Conservation (phyloP, 2,888 invertebrate species). For the Lamproptera curius region DNA sequence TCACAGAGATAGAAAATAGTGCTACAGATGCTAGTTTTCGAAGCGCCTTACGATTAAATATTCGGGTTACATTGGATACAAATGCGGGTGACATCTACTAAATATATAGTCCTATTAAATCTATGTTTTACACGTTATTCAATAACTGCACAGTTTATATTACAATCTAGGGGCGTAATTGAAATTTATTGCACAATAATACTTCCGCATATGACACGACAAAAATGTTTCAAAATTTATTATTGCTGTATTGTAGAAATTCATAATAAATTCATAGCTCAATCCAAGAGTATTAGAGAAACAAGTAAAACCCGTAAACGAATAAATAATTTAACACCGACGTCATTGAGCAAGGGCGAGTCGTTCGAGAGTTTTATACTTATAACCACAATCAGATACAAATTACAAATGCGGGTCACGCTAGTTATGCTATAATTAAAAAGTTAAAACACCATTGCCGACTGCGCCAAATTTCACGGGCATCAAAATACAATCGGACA, state of each 20-base stretch:
- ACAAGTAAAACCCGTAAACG: neutral
- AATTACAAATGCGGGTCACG: slow-evolving; percentile 1
- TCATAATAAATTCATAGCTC: no score
- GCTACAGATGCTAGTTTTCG: slow-evolving; percentile 8
- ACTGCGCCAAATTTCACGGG: no score
- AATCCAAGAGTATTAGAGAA: no score
- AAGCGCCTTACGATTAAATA: slow-evolving; percentile 11
- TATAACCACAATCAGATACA: slow-evolving; percentile 6
- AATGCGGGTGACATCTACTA: slow-evolving; percentile 1
- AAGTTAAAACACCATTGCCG: no score
- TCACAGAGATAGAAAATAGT: slow-evolving; percentile 12
- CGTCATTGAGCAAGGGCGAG: slow-evolving; percentile 4
- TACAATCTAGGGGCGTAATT: slow-evolving; percentile 9
- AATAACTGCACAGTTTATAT: slow-evolving; percentile 9
- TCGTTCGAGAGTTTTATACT: neutral
- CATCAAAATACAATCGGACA: no score
- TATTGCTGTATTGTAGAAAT: no score
- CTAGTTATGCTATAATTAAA: neutral
- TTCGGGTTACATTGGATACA: slow-evolving; percentile 1
- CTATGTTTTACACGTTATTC: neutral
- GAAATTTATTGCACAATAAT: slow-evolving; percentile 1
- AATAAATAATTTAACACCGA: neutral
- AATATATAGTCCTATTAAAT: slow-evolving; percentile 2
- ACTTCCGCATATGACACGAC: neutral
- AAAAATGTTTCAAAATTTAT: no score